Evolutionary conservation across 2,888 invertebrate genomes (phyloP), one percentile per base, ranked within the genome.

Genomic region (Agrotis puta): DNA sequence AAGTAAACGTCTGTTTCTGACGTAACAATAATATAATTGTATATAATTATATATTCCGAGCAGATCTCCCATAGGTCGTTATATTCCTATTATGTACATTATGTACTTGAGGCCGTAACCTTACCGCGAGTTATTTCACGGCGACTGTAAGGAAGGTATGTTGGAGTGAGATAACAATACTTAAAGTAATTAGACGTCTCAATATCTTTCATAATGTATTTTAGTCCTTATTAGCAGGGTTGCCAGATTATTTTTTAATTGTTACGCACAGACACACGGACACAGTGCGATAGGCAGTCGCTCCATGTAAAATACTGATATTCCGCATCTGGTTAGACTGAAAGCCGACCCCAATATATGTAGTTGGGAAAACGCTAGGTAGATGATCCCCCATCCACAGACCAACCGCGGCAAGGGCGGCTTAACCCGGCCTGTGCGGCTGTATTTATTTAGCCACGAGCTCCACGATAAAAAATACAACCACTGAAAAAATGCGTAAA

Each of bases 61-160:
- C 63, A 84, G 78, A 82, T 81, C 74, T 83, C 85, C 80, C 78
- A 75, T 82, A 78, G 58, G 75, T 75, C 65, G 82, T 69, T 77
- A 79, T 64, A 47, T 80, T 58, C 39, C 33, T 76, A 73, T 76
- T 76, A 76, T 47, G 45, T 54, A 45, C 39, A 39, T 51, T 33
- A 56, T n/a, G 56, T 56, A 47, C 65, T 64, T 45, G 61, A 78
- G 82, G 68, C 62, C 72, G 53, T 43, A 68, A 81, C 78, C 79
- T 81, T 63, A 68, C 1, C 22, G 43, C n/a, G 50, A 81, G 78
- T 63, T 56, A 73, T 79, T 76, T 47, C 45, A 53, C 13, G 24
- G 63, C 70, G 80, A 59, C 77, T 77, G 85, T 82, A 71, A 77
- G 56, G 53, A 2, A 62, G 64, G 57, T 63, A 75, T 79, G 78